phyloP scores from a whole-genome alignment of 2,797 vertebrate genomes.

The Clarias fuscus region DNA sequence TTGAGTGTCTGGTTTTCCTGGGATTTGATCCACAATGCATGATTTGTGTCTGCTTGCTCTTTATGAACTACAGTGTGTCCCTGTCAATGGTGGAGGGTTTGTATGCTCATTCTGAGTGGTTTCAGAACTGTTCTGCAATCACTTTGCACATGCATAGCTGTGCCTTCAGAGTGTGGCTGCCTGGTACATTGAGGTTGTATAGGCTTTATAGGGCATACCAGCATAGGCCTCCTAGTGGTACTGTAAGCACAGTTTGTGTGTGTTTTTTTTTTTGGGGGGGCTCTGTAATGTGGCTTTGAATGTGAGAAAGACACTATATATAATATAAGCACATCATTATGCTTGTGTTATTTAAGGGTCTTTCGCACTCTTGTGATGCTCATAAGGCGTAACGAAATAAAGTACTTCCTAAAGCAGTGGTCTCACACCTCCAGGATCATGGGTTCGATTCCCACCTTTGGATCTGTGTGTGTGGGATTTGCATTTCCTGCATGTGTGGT shows the following conservation, averaged over 20 bases:
- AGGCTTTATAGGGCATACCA: not conserved
- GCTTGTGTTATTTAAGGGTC: not conserved
- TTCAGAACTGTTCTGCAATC: not conserved
- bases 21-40: not conserved
- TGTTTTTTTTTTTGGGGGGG: too few relatives aligned
- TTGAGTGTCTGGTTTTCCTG: not conserved
- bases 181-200: not conserved
- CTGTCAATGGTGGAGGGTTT: not conserved
- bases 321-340: not conserved
- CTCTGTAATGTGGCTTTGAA: not conserved
- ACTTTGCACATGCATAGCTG: not conserved
- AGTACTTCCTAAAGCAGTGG: too few relatives aligned
- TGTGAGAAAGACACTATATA: not conserved
- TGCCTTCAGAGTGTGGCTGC: not conserved
- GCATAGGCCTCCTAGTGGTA: not conserved
- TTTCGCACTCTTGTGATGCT: not conserved
- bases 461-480: too few relatives aligned
- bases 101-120: not conserved
- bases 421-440: too few relatives aligned
- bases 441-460: too few relatives aligned
- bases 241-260: not conserved
- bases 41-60: not conserved
- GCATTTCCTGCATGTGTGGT: too few relatives aligned
- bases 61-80: not conserved
- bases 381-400: not conserved